Conservation (phyloP, 30 jellyfish, hydroid and myxozoan genomes). For the Turritopsis dohrnii region DNA sequence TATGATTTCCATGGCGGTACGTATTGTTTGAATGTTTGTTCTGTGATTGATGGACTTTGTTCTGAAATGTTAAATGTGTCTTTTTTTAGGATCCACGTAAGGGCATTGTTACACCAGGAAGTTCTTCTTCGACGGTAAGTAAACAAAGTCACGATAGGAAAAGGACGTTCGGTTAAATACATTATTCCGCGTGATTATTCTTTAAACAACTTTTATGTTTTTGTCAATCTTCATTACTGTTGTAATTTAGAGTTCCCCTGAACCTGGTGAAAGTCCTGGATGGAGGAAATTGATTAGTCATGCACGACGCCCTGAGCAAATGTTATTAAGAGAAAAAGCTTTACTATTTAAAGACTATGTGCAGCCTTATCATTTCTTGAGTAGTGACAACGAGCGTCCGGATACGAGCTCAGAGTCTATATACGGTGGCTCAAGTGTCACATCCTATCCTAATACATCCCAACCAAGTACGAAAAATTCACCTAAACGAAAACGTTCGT, state of each 20-base stretch:
- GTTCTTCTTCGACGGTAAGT: conserved; percentile 13
- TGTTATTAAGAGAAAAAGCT: conserved; percentile 85
- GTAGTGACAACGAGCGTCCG: conserved; percentile 65
- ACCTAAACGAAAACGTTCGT: conserved; percentile 41
- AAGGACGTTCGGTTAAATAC: background rate
- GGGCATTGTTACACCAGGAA: conserved; percentile 27
- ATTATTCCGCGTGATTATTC: no score
- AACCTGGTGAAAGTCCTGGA: conserved; percentile 91
- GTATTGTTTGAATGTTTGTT: background rate
- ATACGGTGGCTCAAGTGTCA: conserved; percentile 66
- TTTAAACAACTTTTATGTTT: no score
- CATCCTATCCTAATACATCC: conserved; percentile 40
- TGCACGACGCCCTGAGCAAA: conserved; percentile 82
- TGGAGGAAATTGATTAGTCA: conserved; percentile 89
- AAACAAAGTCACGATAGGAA: background rate
- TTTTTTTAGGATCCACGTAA: conserved; percentile 28
- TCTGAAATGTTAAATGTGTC: background rate
- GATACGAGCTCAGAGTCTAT: conserved; percentile 87
- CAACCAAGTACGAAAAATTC: conserved; percentile 29
- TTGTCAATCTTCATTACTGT: background rate
- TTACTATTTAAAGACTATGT: conserved; percentile 82
- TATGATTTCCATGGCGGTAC: background rate
- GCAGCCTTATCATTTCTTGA: conserved; percentile 81
- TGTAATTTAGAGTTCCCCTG: conserved; percentile 58
- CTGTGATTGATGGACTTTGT: background rate